Base-by-base conservation (phyloP, 2,113 vertebrate species). In the Anthoscopus minutus region DNA sequence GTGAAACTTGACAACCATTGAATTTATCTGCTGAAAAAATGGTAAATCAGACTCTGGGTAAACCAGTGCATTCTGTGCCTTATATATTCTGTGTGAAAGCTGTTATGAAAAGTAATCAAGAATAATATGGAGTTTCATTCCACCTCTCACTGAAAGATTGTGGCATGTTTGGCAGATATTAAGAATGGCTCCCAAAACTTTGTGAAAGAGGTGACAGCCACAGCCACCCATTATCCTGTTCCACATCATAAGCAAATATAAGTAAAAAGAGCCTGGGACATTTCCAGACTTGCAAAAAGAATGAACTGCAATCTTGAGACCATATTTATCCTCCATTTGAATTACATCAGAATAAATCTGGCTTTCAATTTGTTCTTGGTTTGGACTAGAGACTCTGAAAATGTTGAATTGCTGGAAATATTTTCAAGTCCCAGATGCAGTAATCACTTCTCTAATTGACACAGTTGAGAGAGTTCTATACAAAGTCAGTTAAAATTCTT, bases 331-430 rank as follows among this genome's bases (percentile, higher is more conserved):
- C 56, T 88, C 40, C 60, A 35, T 71, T 94, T 74, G 77, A 93
- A 91, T 87, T 81, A 81, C 91, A 93, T 78, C 72, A 93, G 80
- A 93, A 79, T 92, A 86, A 92, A 94, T 92, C 51, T 95, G 88
- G 83, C 81, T 92, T 86, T 95, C 81, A 53, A 15, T 87, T 93
- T 93, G 17, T 89, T 82, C 87, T 95, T 89, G 65, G 45, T 89
- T 93, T 94, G 81, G 70, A 85, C 66, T 89, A 53, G 77, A 73
- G 62, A 57, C 73, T 82, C 50, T 89, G 90, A 84, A 89, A 89
- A 87, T 71, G 23, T 85, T 91, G 84, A 91, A 72, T 69, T 80
- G 74, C 87, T 94, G 87, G 87, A 95, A 91, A 80, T 58, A 38
- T 94, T 89, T 96, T 95, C 79, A 83, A 69, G 84, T 69, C 91